Conservation (phyloP, 2,113 vertebrate species). For the Psilopogon haemacephalus region DNA sequence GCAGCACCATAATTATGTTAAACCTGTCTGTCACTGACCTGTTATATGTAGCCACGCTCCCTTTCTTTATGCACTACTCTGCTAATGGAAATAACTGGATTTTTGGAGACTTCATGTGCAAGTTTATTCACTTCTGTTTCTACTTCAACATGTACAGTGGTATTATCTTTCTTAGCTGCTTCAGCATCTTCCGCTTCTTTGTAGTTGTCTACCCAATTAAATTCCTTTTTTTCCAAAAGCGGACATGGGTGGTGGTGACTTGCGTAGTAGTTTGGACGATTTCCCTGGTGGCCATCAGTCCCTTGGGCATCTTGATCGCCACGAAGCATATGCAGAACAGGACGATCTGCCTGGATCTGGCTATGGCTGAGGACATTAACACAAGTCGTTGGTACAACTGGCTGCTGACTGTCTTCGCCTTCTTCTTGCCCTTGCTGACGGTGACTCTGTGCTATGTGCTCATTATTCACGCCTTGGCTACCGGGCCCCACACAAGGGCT, state of each 20-base stretch:
- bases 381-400: constrained; percentile 64
- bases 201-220: constrained; percentile 71
- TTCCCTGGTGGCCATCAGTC: constrained; percentile 52
- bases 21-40: constrained; percentile 86
- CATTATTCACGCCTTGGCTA: constrained; percentile 67
- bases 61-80: constrained; percentile 86
- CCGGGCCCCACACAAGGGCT: constrained; percentile 31
- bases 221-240: constrained; percentile 47
- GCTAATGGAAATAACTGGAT: constrained; percentile 82
- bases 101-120: constrained; percentile 89
- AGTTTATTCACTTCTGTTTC: constrained; percentile 85
- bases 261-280: constrained; percentile 48
- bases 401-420: constrained; percentile 69
- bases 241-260: constrained; percentile 58
- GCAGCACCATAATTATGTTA: constrained; percentile 87
- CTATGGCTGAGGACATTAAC: constrained; percentile 1
- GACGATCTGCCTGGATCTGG: constrained; percentile 67
- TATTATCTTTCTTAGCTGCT: constrained; percentile 89
- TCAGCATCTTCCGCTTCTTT: constrained; percentile 86
- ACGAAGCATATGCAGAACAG: not conserved
- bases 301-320: constrained; percentile 59
- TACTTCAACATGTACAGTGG: constrained; percentile 91
- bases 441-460: constrained; percentile 75
- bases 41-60: constrained; percentile 83
- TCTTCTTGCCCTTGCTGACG: constrained; percentile 72